Conservation (phyloP, 2,113 vertebrate genomes). For the Mungos mungo region DNA sequence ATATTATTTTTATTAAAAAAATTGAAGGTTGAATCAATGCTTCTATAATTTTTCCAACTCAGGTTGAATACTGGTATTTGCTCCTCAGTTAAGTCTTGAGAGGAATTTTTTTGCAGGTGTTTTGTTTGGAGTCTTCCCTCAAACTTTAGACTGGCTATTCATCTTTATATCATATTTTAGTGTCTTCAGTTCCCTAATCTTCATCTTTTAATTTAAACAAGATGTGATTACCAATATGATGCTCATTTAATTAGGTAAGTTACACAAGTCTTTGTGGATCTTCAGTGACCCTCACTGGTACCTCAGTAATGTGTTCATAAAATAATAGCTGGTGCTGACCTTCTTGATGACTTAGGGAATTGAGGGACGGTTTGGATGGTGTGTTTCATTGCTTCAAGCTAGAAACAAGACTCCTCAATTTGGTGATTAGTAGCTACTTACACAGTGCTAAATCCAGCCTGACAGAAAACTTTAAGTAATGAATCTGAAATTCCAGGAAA, state of each 20-base stretch:
- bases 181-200: background rate
- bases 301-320: background rate
- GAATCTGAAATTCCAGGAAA: background rate
- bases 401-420: background rate
- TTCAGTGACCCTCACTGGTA: background rate
- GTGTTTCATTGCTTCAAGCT: background rate
- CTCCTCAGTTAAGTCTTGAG: background rate
- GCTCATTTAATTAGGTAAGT: background rate
- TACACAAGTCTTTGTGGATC: background rate
- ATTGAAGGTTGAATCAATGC: background rate
- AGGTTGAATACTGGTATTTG: background rate
- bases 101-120: background rate
- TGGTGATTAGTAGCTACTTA: background rate
- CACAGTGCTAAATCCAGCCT: background rate
- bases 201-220: background rate
- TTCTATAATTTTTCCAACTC: background rate
- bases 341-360: background rate
- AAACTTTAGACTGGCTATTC: background rate
- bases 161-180: background rate
- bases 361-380: background rate
- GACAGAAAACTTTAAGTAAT: background rate
- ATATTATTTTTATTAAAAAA: background rate
- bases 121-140: background rate
- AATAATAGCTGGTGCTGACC: background rate
- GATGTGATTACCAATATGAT: background rate